Evolutionary conservation across 2,113 vertebrate genomes (phyloP).

Genomic region (Pollimyrus isidori): DNA sequence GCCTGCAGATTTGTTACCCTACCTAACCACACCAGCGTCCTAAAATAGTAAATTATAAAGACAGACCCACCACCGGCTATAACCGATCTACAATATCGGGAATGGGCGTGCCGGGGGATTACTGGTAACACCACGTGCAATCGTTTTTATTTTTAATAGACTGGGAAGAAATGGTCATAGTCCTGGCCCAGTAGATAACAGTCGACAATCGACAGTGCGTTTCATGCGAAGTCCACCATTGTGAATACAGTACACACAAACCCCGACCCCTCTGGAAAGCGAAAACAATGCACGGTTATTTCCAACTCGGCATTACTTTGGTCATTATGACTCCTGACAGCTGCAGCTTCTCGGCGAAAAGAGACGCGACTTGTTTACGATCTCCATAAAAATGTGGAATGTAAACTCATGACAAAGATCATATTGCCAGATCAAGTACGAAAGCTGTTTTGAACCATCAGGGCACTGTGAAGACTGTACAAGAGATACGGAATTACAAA

Average conservation of each 20-base stretch:
- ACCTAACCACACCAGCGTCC: background rate
- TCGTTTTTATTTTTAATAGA: background rate
- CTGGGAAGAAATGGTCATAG: background rate
- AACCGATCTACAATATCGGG: background rate
- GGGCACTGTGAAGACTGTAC: background rate
- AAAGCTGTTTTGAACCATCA: background rate
- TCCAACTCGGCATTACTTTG: background rate
- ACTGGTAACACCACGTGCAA: background rate
- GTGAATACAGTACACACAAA: background rate
- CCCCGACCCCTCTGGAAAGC: background rate
- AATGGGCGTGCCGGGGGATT: background rate
- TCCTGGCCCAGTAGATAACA: background rate
- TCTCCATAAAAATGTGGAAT: background rate
- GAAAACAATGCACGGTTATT: background rate
- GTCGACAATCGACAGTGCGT: background rate
- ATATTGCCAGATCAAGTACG: background rate
- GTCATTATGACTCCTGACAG: conserved; percentile 2
- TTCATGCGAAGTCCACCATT: background rate
- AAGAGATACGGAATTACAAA: background rate
- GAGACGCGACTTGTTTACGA: background rate
- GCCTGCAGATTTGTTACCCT: background rate
- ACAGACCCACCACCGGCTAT: background rate
- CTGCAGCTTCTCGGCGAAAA: background rate
- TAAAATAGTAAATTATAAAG: background rate
- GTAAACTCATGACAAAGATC: background rate